Conservation (phyloP, 2,888 invertebrate genomes). For the Hanleya hanleyi region DNA sequence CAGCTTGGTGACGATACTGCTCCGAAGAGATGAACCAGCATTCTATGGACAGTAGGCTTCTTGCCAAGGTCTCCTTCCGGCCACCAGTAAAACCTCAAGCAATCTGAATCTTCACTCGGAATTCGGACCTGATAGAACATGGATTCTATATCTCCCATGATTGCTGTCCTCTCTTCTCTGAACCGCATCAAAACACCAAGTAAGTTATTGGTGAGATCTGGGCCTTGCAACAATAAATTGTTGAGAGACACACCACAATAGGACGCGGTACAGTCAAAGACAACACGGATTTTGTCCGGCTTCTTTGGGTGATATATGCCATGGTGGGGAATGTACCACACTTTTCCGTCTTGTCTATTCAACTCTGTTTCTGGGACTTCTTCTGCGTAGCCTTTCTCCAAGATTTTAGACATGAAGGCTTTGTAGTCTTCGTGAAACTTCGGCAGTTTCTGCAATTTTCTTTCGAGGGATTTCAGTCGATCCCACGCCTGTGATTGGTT, state of each 20-base stretch:
- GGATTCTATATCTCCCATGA: slow-evolving; percentile 1
- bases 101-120: slow-evolving; percentile 8
- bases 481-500: slow-evolving; percentile 14
- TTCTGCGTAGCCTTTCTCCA: slow-evolving; percentile 29
- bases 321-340: slow-evolving; percentile 12
- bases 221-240: not conserved
- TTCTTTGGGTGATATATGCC: slow-evolving; percentile 3
- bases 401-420: slow-evolving; percentile 26
- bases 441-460: slow-evolving; percentile 7
- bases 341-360: not conserved
- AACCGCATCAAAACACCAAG: not conserved
- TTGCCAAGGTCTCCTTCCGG: slow-evolving; percentile 16
- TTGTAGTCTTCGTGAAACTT: slow-evolving; percentile 25
- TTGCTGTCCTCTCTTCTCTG: not conserved
- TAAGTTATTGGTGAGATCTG: not conserved
- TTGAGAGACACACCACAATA: not conserved
- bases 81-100: slow-evolving; percentile 26
- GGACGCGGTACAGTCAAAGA: not conserved
- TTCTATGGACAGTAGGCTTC: slow-evolving; percentile 3
- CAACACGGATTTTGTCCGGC: slow-evolving; percentile 9
- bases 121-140: slow-evolving; percentile 6
- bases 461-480: slow-evolving; percentile 12
- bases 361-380: not conserved
- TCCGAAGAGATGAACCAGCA: no score
- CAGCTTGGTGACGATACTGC: no score